These are phyloP conservation scores for Columba janthina DNA, from an alignment of 2,113 vertebrate species.

Conservation along the genomic window DNA sequence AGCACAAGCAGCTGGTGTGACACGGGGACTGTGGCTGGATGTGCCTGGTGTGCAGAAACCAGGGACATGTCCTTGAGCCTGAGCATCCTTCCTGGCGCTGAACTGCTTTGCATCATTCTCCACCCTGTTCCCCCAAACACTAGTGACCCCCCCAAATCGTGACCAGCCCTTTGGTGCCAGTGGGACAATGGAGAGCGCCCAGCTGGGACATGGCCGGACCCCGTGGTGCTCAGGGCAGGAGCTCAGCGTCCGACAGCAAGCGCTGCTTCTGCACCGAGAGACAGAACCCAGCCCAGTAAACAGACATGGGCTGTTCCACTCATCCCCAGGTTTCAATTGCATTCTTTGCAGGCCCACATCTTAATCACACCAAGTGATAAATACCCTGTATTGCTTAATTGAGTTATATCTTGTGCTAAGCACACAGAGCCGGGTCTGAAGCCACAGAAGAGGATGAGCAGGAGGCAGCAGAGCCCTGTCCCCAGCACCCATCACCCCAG, in stretches of 20 bases:
- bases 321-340: background rate
- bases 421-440: background rate
- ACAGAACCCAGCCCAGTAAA: background rate
- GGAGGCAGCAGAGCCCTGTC: background rate
- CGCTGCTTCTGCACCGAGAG: background rate
- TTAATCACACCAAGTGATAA: background rate
- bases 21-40: background rate
- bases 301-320: no score
- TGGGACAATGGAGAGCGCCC: background rate
- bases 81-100: background rate
- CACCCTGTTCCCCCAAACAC: no score
- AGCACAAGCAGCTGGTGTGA: background rate
- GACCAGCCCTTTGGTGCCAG: background rate
- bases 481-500: no score
- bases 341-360: background rate
- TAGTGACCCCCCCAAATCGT: fast-evolving
- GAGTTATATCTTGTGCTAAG: background rate
- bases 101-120: no score
- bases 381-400: background rate
- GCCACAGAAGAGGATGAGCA: fast-evolving
- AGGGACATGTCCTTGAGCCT: background rate
- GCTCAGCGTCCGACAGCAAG: no score
- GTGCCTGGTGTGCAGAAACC: background rate
- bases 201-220: background rate
- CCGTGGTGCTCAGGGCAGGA: background rate